Percentiles rank a stretch among this genome's conserved stretches.
These are phyloP conservation scores for Pollenia amentaria DNA, from an alignment of 2,888 invertebrate genomes.

Conservation along the genomic window DNA sequence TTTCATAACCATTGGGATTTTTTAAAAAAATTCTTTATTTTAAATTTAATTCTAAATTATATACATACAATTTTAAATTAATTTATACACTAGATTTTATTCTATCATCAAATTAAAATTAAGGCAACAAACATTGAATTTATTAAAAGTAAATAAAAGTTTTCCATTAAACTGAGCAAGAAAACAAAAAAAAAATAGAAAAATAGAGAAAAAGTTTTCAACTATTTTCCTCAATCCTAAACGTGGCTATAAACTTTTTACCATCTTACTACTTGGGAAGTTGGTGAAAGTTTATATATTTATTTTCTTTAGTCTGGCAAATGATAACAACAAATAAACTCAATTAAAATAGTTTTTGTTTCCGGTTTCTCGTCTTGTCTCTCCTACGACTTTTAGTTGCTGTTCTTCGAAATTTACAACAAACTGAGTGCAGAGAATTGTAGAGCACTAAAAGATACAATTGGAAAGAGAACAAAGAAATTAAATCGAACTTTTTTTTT, in stretches of 20 bases:
- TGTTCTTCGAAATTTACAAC: slow-evolving; percentile 11
- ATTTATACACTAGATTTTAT: slow-evolving; percentile 11
- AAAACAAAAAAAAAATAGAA: slow-evolving; percentile 24
- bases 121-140: slow-evolving; percentile 29
- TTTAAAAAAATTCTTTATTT: slow-evolving; percentile 43
- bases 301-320: slow-evolving; percentile 56
- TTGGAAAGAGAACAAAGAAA: slow-evolving; percentile 23
- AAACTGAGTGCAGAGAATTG: not conserved
- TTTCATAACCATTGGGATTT: not conserved
- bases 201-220: slow-evolving; percentile 44
- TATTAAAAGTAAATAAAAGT: slow-evolving; percentile 53
- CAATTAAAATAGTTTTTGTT: slow-evolving; percentile 64
- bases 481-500: slow-evolving; percentile 7
- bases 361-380: slow-evolving; percentile 7
- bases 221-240: slow-evolving; percentile 42
- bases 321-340: slow-evolving; percentile 66
- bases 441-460: not conserved
- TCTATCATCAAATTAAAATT: not conserved
- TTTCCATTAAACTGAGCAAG: slow-evolving; percentile 34
- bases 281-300: slow-evolving; percentile 69
- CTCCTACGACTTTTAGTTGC: not conserved
- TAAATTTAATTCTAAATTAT: slow-evolving; percentile 1
- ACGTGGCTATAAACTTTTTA: slow-evolving; percentile 56
- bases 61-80: slow-evolving; percentile 25
- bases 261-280: slow-evolving; percentile 72